Evolutionary conservation across 2,797 vertebrate species (phyloP), one percentile per base, ranked within the genome.

Genomic region (Apogon talboti): DNA sequence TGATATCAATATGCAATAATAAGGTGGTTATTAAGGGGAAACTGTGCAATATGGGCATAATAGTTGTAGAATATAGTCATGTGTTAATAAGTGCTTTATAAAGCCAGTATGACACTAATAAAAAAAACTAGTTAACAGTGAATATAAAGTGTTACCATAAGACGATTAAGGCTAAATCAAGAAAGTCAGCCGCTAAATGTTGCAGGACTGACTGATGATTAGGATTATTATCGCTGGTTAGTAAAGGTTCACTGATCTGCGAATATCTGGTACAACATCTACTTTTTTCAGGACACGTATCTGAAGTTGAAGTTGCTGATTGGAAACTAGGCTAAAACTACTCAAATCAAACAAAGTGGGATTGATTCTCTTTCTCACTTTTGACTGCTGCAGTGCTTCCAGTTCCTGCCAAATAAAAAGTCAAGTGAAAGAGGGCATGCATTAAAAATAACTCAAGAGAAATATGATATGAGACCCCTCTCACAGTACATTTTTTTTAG

Each of bases 321-420:
- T 61, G 43, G 41, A 80, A 76, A 55, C 62, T 19, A 53, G 44
- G 9, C 82, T 75, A 84, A 74, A 74, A 41, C 77, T 82, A 79
- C 67, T 80, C 66, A 63, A 85, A 86, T 55, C 86, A 85, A 84
- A 84, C 56, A 81, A 40, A 47, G 44, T 7, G 44, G 82, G 64
- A 77, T 33, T 50, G 21, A 60, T 59, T 79, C 49, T 74, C 50
- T 54, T 46, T 74, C 93, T 94, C 93, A 94, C 92, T 40, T 91
- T 84, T 24, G 77, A 65, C 81, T 56, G 66, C 74, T 16, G 87
- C 74, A 46, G 72, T 18, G 82, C 54, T 62, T 80, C 79, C 69
- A 12, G 46, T 65, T 83, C 85, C 92, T 94, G 93, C 65, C 63
- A 41, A 83, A 74, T 69, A 76, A 80, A 84, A 79, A 86, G 68